A percentile compares a stretch with the other conserved stretches of the same genome.
phyloP scores from a whole-genome alignment of 1,140 invertebrate species.

The Drosophila sp. region DNA sequence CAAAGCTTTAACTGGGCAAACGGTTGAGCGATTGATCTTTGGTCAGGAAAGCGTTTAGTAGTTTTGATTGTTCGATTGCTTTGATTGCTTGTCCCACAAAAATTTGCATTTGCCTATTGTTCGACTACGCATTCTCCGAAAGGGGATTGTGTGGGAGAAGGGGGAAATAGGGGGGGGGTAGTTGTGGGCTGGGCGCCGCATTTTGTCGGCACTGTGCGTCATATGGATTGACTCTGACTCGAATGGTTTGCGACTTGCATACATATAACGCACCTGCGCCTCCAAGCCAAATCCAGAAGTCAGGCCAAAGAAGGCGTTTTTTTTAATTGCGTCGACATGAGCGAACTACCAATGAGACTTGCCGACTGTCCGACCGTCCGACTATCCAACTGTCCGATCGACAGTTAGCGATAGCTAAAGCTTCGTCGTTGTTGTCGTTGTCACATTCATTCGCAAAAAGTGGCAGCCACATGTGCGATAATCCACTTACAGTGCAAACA shows the following conservation, averaged over 20 bases:
- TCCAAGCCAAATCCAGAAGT: slow-evolving; percentile 72
- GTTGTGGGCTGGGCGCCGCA: slow-evolving; percentile 24
- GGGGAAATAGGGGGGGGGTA: background rate
- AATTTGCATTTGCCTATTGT: slow-evolving; percentile 76
- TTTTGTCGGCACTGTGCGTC: slow-evolving; percentile 56
- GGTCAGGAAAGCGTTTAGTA: slow-evolving; percentile 63
- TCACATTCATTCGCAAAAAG: slow-evolving; percentile 50
- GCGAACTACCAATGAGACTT: slow-evolving; percentile 66
- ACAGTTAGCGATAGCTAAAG: slow-evolving; percentile 52
- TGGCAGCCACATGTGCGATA: slow-evolving; percentile 55
- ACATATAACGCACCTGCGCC: slow-evolving; percentile 78
- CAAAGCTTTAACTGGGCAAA: background rate
- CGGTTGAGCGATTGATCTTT: slow-evolving; percentile 65
- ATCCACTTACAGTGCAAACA: slow-evolving; percentile 47
- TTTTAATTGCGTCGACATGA: slow-evolving; percentile 78
- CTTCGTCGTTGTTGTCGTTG: slow-evolving; percentile 28
- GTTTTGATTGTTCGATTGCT: slow-evolving; percentile 39
- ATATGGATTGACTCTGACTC: slow-evolving; percentile 33
- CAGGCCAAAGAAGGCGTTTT: slow-evolving; percentile 74
- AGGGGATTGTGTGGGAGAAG: too few species aligned
- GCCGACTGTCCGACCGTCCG: slow-evolving; percentile 27
- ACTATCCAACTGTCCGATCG: background rate
- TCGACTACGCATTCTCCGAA: slow-evolving; percentile 33
- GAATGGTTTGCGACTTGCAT: slow-evolving; percentile 54
- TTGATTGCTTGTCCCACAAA: slow-evolving; percentile 66